These are phyloP conservation scores for Amphibalanus amphitrite DNA, from an alignment of 1,140 invertebrate genomes.

Conservation along the genomic window DNA sequence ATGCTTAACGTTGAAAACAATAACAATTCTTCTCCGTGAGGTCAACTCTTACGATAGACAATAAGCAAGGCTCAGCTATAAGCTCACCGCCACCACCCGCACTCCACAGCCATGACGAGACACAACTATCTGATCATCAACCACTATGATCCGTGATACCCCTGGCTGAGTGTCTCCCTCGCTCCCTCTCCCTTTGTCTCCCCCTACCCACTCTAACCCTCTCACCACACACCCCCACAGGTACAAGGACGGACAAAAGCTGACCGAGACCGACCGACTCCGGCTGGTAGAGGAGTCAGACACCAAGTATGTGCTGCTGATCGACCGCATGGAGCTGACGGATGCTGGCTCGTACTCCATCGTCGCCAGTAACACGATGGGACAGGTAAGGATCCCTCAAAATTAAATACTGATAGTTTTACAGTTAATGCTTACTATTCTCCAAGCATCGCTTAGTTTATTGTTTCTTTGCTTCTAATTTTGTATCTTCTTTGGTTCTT, in stretches of 20 bases:
- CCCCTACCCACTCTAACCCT: neutral
- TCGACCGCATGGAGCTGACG: neutral
- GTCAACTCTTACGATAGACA: too few relatives aligned
- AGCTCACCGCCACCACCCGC: too few relatives aligned
- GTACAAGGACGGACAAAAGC: constrained; percentile 22
- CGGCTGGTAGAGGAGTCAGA: constrained; percentile 13
- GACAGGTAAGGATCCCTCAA: constrained; percentile 40
- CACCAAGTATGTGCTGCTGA: neutral
- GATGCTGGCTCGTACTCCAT: constrained; percentile 81
- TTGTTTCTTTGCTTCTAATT: too few relatives aligned
- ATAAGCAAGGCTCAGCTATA: too few relatives aligned
- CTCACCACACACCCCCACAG: constrained; percentile 8
- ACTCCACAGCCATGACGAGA: too few relatives aligned
- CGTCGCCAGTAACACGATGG: constrained; percentile 63
- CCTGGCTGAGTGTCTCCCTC: neutral
- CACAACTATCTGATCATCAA: neutral
- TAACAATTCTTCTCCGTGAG: too few relatives aligned
- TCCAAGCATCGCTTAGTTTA: too few relatives aligned
- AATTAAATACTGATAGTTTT: too few relatives aligned
- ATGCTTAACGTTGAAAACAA: too few relatives aligned
- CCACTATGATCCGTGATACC: neutral
- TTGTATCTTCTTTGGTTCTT: too few relatives aligned
- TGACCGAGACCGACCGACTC: constrained; percentile 16
- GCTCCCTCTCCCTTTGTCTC: neutral
- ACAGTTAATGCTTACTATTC: too few relatives aligned